phyloP scores from a whole-genome alignment of 2,888 invertebrate genomes.

The Iselma pallidipennis region DNA sequence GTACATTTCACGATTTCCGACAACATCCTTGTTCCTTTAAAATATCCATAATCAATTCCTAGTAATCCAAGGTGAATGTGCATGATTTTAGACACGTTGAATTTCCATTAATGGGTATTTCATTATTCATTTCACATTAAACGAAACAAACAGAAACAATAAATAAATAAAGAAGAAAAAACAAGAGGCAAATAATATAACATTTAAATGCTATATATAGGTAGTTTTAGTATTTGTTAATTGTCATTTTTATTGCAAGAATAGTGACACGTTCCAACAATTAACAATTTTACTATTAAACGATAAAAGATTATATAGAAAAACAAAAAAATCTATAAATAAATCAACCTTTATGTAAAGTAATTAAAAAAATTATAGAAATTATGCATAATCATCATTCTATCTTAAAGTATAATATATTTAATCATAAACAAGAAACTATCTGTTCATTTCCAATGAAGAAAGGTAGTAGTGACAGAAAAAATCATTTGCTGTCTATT shows the following conservation, averaged over 20 bases:
- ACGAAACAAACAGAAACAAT: neutral
- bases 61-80: conserved; percentile 6
- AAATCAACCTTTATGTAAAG: too few relatives aligned
- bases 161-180: neutral
- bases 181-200: neutral
- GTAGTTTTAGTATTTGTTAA: neutral
- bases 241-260: neutral
- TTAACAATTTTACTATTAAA: too few relatives aligned
- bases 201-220: neutral
- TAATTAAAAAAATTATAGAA: too few relatives aligned
- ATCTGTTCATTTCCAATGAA: neutral
- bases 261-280: neutral
- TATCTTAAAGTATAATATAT: too few relatives aligned
- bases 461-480: too few relatives aligned
- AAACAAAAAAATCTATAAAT: too few relatives aligned
- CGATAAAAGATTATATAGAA: neutral
- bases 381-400: too few relatives aligned
- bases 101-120: conserved; percentile 3
- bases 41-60: conserved; percentile 6
- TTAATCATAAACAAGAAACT: neutral
- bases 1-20: neutral
- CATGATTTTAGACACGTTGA: conserved; percentile 7
- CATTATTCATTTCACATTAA: neutral
- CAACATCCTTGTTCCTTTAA: conserved; percentile 4
- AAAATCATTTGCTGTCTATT: neutral